phyloP scores from a whole-genome alignment of 2,113 vertebrate genomes.

The Phylloscopus whistleri region DNA sequence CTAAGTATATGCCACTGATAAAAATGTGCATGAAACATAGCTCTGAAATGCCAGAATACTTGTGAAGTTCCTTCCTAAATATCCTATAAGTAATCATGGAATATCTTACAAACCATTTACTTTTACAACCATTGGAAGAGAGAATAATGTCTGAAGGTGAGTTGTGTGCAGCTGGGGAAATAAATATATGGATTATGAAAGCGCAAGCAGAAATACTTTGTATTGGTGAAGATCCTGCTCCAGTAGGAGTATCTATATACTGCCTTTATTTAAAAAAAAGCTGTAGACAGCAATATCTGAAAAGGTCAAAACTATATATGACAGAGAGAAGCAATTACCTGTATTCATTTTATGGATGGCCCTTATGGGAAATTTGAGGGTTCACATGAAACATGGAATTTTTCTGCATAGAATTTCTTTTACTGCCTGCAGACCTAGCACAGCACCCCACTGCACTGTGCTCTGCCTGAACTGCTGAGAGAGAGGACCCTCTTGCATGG shows the following conservation, averaged over 20 bases:
- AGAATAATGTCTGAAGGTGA: neutral
- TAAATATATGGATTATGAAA: neutral
- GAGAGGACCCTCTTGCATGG: neutral
- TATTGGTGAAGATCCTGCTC: neutral
- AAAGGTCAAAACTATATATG: neutral
- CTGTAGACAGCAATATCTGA: neutral
- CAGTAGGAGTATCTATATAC: neutral
- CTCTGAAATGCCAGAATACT: neutral
- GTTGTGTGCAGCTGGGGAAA: neutral
- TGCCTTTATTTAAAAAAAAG: neutral
- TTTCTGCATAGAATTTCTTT: neutral
- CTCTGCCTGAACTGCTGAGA: neutral
- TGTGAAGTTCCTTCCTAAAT: neutral
- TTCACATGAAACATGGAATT: neutral
- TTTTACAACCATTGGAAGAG: neutral
- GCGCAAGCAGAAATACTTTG: neutral
- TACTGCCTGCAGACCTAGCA: neutral
- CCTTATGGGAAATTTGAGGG: neutral
- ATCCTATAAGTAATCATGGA: neutral
- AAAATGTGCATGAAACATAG: neutral
- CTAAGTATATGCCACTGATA: neutral
- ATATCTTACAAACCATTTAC: neutral
- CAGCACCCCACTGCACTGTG: rapidly evolving
- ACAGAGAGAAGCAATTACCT: neutral
- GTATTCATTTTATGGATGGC: neutral